Base-by-base conservation (phyloP, 2,797 vertebrate genomes). In the Melanotaenia maccullochi region DNA sequence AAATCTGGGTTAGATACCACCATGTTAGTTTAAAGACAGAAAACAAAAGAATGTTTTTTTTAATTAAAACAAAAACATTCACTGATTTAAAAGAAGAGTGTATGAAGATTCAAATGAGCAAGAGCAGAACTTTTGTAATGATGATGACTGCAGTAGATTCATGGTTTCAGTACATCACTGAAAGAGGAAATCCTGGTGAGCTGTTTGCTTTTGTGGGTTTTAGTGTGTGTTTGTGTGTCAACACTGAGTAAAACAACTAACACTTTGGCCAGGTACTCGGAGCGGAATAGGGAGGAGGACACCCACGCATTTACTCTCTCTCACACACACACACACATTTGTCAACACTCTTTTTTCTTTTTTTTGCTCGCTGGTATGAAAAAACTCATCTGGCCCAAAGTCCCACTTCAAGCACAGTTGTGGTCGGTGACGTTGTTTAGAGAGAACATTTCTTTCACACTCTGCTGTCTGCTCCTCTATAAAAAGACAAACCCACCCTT, bases 381-480 rank as follows among this genome's bases (percentile, higher is more conserved):
- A 91, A 30, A 71, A 57, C 75, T 84, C 84, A 90, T 92, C 90
- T 90, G 83, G 91, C 85, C 76, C 7, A 30, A 73, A 72, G 87
- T 82, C 87, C 88, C 93, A 93, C 93, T 93, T 93, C 90, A 93
- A 92, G 90, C 85, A 73, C 84, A 86, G 83, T 87, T 93, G 93
- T 89, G 92, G 93, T 90, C 77, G 55, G 82, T 89, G 91, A 94
- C 73, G 90, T 83, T 92, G 86, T 90, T 91, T 88, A 87, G 81
- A 90, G 83, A 91, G 89, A 89, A 90, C 90, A 90, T 91, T 91
- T 92, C 89, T 93, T 93, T 94, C 90, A 91, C 90, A 81, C 91
- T 85, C 79, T 73, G 86, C 66, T 89, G 83, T 90, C 85, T 90
- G 87, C 70, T 92, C 73, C 3, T 81, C 89, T 92, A 91, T 90